Evolutionary conservation across 2,113 vertebrate genomes (phyloP).

Genomic region (Procapra przewalskii): DNA sequence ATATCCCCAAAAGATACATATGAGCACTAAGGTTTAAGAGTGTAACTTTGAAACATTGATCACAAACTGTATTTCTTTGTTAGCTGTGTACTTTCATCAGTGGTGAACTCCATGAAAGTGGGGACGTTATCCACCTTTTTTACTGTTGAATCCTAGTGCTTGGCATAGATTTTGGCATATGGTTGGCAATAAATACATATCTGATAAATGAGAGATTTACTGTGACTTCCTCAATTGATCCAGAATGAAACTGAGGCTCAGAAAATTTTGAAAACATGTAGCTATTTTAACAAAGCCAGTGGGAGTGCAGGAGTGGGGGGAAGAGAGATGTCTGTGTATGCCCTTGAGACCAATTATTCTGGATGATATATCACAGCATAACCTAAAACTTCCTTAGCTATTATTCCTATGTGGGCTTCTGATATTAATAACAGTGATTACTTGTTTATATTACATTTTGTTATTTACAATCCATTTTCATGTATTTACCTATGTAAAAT

Average conservation of each 20-base stretch:
- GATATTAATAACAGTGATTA: not conserved
- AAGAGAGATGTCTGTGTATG: not conserved
- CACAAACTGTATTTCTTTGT: not conserved
- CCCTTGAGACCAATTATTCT: not conserved
- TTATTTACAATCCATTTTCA: not conserved
- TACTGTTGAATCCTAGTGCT: not conserved
- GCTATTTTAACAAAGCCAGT: not conserved
- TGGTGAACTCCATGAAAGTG: not conserved
- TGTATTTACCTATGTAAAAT: not conserved
- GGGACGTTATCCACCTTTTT: not conserved
- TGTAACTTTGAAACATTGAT: not conserved
- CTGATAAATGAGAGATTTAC: not conserved
- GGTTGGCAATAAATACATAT: not conserved
- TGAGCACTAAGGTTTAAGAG: not conserved
- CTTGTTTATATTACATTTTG: not conserved
- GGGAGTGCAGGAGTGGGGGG: not conserved
- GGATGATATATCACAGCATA: not conserved
- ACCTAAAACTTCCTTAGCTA: not conserved
- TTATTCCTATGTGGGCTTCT: not conserved
- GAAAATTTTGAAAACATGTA: not conserved
- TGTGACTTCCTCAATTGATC: not conserved
- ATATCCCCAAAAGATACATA: no score
- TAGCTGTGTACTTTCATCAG: not conserved
- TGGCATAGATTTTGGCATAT: not conserved
- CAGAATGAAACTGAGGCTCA: not conserved